Evolutionary conservation across 2,113 vertebrate genomes (phyloP).

Genomic region (Lepus americanus): DNA sequence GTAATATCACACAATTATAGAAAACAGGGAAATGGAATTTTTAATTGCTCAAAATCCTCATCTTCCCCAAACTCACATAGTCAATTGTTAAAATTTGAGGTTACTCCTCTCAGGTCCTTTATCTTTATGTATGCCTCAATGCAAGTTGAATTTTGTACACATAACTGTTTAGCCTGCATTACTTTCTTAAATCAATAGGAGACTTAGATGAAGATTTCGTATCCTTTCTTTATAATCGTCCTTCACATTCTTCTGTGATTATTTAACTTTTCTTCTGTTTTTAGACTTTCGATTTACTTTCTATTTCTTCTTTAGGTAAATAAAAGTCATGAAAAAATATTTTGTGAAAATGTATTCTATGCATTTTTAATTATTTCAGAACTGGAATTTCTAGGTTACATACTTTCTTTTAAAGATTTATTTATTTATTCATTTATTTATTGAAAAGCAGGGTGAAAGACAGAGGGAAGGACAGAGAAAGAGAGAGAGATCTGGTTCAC

Average conservation of each 20-base stretch:
- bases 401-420: no score
- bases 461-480: no score
- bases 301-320: neutral
- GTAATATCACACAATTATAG: neutral
- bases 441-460: no score
- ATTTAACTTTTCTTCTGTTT: slow-evolving; percentile 1
- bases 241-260: neutral
- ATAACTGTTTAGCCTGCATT: neutral
- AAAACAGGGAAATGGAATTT: slow-evolving; percentile 17
- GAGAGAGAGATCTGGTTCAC: no score
- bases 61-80: neutral
- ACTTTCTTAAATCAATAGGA: neutral
- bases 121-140: neutral
- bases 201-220: neutral
- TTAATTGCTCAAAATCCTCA: slow-evolving; percentile 9
- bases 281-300: neutral
- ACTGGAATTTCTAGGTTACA: neutral
- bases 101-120: neutral
- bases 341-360: neutral
- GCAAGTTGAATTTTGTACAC: neutral
- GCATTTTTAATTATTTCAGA: neutral
- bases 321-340: neutral
- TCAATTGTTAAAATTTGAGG: neutral
- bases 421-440: no score
- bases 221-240: neutral